Percentiles rank a stretch among this genome's conserved stretches.
Evolutionary conservation across 2,113 vertebrate genomes (phyloP).

Genomic region (Leptocoma aspasia): DNA sequence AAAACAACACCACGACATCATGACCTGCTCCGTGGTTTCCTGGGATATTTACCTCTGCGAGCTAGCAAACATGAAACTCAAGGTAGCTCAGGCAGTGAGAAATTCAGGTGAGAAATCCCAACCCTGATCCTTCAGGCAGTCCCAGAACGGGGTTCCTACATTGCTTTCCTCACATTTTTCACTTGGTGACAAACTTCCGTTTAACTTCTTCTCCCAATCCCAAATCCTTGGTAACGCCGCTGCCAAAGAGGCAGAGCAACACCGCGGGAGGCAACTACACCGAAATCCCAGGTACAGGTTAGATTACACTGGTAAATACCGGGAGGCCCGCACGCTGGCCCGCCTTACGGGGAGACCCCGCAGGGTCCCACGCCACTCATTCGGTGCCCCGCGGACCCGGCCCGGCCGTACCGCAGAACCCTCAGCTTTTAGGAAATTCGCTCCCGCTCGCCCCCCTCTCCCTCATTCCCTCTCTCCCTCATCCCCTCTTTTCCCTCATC

Average conservation of each 20-base stretch:
- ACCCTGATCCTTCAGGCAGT: not conserved
- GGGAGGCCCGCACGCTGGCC: fast-evolving
- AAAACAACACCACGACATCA: not conserved
- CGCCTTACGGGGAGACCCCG: not conserved
- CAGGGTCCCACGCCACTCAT: not conserved
- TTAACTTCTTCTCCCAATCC: fast-evolving
- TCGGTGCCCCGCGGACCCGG: fast-evolving
- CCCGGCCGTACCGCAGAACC: fast-evolving
- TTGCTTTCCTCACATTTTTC: not conserved
- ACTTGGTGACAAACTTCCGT: not conserved
- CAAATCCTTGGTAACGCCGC: fast-evolving
- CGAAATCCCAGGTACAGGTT: fast-evolving
- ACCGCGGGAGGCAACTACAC: fast-evolving
- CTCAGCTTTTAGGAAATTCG: fast-evolving
- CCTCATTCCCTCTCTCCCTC: fast-evolving
- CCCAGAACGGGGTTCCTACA: not conserved
- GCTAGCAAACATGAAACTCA: not conserved
- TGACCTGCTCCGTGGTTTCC: fast-evolving
- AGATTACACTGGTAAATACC: fast-evolving
- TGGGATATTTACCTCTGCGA: not conserved
- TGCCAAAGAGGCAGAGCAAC: not conserved
- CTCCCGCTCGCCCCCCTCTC: fast-evolving
- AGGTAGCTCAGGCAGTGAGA: fast-evolving
- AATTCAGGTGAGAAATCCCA: not conserved
- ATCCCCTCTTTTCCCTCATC: too few species aligned